These are phyloP conservation scores for Lasioglossum calceatum DNA, from an alignment of 2,888 invertebrate genomes.

Conservation along the genomic window DNA sequence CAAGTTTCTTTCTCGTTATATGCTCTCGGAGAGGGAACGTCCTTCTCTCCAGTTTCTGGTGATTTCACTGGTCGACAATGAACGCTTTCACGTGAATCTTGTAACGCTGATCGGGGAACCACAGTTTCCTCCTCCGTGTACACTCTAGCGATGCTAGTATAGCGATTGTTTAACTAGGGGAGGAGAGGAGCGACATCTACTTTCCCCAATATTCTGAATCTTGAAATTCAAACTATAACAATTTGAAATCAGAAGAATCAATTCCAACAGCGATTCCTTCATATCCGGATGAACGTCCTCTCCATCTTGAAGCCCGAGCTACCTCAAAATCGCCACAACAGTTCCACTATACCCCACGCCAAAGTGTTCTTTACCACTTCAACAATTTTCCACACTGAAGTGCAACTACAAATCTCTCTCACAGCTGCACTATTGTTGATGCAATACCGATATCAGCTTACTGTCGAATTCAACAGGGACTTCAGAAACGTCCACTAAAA, in stretches of 20 bases:
- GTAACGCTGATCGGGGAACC: no score
- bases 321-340: background rate
- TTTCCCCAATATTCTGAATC: no score
- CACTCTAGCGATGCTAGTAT: no score
- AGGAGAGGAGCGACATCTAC: no score
- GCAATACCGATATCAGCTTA: background rate
- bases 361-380: background rate
- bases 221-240: no score
- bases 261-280: background rate
- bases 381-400: background rate
- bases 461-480: background rate
- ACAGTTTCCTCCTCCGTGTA: no score
- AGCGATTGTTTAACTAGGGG: no score
- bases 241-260: background rate
- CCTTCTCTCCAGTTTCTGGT: background rate
- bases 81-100: no score
- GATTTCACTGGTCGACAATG: background rate
- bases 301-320: background rate
- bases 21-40: background rate
- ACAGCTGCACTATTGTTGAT: background rate
- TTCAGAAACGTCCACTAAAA: background rate
- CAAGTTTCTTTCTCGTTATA: background rate
- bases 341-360: background rate
- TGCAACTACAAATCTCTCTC: no score
- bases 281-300: background rate